These are phyloP conservation scores for Lepus europaeus DNA, from an alignment of 2,113 vertebrate species.

Conservation along the genomic window DNA sequence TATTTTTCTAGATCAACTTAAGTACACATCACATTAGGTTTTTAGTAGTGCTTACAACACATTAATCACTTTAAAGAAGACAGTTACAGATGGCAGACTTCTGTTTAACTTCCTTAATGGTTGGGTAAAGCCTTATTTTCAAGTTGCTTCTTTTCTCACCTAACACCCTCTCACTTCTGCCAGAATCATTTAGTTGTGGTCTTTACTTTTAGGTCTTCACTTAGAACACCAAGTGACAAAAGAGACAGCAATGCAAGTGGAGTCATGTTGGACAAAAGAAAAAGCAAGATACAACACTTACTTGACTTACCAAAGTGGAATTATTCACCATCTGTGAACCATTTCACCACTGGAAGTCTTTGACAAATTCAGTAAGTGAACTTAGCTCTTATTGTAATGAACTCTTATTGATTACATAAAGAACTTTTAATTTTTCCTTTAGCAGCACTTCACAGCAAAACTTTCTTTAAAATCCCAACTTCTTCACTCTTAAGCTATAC, in stretches of 20 bases:
- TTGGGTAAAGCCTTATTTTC: constrained; percentile 53
- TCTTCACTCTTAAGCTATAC: constrained; percentile 63
- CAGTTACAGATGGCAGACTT: neutral
- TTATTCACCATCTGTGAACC: constrained; percentile 59
- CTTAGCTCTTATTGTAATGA: constrained; percentile 30
- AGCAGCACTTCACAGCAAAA: neutral
- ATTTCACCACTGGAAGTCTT: constrained; percentile 52
- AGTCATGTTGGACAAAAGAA: constrained; percentile 41
- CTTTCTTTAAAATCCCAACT: constrained; percentile 9
- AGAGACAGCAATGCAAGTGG: constrained; percentile 21
- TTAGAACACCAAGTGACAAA: constrained; percentile 14
- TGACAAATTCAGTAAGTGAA: constrained; percentile 70
- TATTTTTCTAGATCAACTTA: constrained; percentile 12
- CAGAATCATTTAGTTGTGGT: constrained; percentile 39
- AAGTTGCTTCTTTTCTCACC: constrained; percentile 45
- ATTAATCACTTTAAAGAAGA: constrained; percentile 38
- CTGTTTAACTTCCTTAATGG: constrained; percentile 44
- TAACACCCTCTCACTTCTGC: neutral
- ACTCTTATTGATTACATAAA: constrained; percentile 56
- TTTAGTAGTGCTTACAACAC: neutral
- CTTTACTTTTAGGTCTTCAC: neutral
- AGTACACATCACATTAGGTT: neutral
- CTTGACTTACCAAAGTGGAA: constrained; percentile 55
- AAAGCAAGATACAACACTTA: constrained; percentile 45
- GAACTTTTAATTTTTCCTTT: constrained; percentile 60